Conservation (phyloP, 2,888 invertebrate species). For the Patella pellucida region DNA sequence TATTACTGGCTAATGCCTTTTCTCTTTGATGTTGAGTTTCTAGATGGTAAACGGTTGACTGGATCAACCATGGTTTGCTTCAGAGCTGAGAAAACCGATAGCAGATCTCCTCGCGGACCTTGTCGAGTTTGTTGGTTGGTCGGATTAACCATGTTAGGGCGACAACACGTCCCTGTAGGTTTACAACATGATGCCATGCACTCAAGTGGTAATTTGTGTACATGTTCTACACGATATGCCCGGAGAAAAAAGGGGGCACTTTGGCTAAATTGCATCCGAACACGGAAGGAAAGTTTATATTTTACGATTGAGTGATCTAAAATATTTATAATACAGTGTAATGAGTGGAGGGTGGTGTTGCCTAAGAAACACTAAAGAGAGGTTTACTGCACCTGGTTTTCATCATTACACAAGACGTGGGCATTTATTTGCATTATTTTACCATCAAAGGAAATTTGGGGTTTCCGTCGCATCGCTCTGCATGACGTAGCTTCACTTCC, state of each 20-base stretch:
- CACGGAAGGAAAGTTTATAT: too few species aligned
- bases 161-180: background rate
- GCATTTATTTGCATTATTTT: constrained; percentile 8
- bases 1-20: constrained; percentile 1
- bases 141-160: background rate
- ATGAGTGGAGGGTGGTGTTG: too few species aligned
- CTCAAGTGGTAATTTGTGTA: too few species aligned
- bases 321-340: too few species aligned
- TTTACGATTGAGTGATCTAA: too few species aligned
- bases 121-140: constrained; percentile 3
- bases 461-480: constrained; percentile 6
- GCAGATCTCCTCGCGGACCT: constrained; percentile 2
- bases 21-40: constrained; percentile 2
- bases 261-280: too few species aligned
- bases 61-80: background rate
- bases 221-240: too few species aligned
- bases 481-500: background rate
- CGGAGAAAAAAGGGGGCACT: too few species aligned
- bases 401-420: background rate
- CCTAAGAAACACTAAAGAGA: background rate
- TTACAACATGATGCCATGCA: background rate
- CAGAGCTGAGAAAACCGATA: background rate
- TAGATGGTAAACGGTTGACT: constrained; percentile 1
- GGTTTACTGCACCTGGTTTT: background rate
- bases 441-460: background rate